Base-by-base conservation (phyloP, 2,888 invertebrate species). In the Drosophila monieri region DNA sequence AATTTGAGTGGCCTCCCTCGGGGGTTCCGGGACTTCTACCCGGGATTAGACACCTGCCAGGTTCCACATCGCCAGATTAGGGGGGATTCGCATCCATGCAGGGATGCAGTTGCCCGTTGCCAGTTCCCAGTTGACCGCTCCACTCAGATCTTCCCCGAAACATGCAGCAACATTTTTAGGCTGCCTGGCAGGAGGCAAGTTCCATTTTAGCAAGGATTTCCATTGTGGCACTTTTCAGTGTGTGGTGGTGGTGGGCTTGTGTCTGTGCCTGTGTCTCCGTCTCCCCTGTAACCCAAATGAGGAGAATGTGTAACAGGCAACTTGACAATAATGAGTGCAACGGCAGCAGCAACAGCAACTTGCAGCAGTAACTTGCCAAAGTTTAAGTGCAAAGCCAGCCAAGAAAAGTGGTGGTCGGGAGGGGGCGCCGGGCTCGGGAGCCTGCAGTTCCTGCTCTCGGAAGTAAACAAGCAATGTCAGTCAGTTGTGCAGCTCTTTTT, bases 321-420 rank as follows among this genome's bases (percentile, higher is more conserved):
- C 75, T 69, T 74, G 73, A 74, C 73, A 73, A 73, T 73, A 73
- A 73, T 73, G 73, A 74, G 75, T 72, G 68, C 74, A 66, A 27
- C 69, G 59, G 44, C 49, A 46, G 41, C 56, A 46, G 48, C 46
- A 44, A 39, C 27, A 23, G n/a, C 14, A 51, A 14, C 21, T 43
- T 43, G 43, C 43, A 43, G 14, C 65, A 65, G 23, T 59, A 27
- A 58, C 41, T 58, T 70, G 48, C 70, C 60, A 49, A 70, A 66
- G 57, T 70, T 66, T 58, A 49, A 70, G 70, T 70, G 71, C 70
- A 59, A 59, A 41, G 61, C 46, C 32, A 14, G 57, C 37, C 35
- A 37, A 27, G 43, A 27, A 44, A 53, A 43, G 44, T 37, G 54
- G 67, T 53, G 6, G 3, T 2, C 27, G 9, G 27, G 27, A 27